Conservation (phyloP, 2,797 vertebrate species). For the Rhadinocentrus ornatus region DNA sequence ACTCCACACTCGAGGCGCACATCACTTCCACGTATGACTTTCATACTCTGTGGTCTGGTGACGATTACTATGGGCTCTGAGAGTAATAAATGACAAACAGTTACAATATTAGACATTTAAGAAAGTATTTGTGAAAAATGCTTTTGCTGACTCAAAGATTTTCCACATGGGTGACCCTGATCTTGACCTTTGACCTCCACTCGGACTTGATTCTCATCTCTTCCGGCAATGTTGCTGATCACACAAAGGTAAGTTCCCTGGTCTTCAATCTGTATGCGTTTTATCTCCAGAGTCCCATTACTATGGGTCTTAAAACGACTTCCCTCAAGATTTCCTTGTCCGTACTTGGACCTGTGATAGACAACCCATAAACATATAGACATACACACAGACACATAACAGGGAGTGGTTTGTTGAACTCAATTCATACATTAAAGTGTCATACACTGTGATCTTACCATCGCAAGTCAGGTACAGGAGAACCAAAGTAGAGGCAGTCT, state of each 20-base stretch:
- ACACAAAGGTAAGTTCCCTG: slow-evolving; percentile 93
- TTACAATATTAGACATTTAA: background rate
- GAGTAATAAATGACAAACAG: slow-evolving; percentile 5
- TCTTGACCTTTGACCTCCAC: slow-evolving; percentile 96
- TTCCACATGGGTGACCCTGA: background rate
- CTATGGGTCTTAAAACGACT: slow-evolving; percentile 88
- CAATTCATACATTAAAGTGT: background rate
- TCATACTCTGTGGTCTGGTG: slow-evolving; percentile 87
- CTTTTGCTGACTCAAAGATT: background rate
- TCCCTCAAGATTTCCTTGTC: slow-evolving; percentile 91
- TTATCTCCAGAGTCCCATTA: slow-evolving; percentile 95
- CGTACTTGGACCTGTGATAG: slow-evolving; percentile 92
- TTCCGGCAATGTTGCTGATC: slow-evolving; percentile 93
- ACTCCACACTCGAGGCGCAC: slow-evolving; percentile 89
- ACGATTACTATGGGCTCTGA: slow-evolving; percentile 91
- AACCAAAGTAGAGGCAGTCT: slow-evolving; percentile 94
- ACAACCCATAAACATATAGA: slow-evolving; percentile 10
- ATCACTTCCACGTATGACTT: slow-evolving; percentile 85
- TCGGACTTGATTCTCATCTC: slow-evolving; percentile 90
- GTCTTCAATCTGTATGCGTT: slow-evolving; percentile 87
- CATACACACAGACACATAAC: background rate
- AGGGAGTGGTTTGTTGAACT: slow-evolving; percentile 5
- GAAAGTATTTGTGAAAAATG: background rate
- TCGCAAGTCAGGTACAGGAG: slow-evolving; percentile 92
- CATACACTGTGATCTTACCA: slow-evolving; percentile 85